phyloP scores from a whole-genome alignment of 2,888 invertebrate species.

The Sphecodes monilicornis region DNA sequence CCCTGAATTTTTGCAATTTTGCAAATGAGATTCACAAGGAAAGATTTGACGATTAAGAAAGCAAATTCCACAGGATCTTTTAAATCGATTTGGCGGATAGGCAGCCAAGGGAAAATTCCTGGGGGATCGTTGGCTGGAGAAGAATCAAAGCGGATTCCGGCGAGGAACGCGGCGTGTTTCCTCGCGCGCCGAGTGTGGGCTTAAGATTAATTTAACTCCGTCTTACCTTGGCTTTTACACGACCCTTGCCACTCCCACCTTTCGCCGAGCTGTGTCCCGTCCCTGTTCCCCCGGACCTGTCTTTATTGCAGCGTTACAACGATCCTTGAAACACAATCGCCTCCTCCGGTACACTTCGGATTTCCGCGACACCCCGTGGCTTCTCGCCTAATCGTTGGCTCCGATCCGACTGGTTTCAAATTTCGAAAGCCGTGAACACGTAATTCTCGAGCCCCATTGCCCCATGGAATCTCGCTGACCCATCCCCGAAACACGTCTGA shows the following conservation, averaged over 20 bases:
- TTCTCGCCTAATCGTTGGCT: constrained; percentile 47
- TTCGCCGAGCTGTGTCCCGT: constrained; percentile 47
- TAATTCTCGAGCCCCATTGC: constrained; percentile 28
- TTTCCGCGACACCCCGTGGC: constrained; percentile 46
- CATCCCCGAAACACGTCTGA: background rate
- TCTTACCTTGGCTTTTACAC: constrained; percentile 62
- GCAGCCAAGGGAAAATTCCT: background rate
- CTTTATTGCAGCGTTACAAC: constrained; percentile 42
- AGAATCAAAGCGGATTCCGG: background rate
- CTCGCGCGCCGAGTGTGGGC: constrained; percentile 28
- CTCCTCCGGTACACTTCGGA: constrained; percentile 23
- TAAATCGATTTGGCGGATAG: background rate
- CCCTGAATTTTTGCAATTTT: background rate
- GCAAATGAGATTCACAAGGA: background rate
- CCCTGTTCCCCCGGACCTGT: constrained; percentile 16
- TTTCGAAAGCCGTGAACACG: constrained; percentile 33
- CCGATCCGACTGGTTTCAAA: constrained; percentile 9
- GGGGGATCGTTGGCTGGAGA: background rate
- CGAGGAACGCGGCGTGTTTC: constrained; percentile 1
- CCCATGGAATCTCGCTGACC: background rate
- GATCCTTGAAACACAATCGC: constrained; percentile 57
- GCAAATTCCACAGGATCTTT: background rate
- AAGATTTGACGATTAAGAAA: background rate
- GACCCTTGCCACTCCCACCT: constrained; percentile 63
- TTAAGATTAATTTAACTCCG: constrained; percentile 58